These are phyloP conservation scores for Drosophila nr. fundita DNA, from an alignment of 2,888 invertebrate genomes.

Conservation along the genomic window DNA sequence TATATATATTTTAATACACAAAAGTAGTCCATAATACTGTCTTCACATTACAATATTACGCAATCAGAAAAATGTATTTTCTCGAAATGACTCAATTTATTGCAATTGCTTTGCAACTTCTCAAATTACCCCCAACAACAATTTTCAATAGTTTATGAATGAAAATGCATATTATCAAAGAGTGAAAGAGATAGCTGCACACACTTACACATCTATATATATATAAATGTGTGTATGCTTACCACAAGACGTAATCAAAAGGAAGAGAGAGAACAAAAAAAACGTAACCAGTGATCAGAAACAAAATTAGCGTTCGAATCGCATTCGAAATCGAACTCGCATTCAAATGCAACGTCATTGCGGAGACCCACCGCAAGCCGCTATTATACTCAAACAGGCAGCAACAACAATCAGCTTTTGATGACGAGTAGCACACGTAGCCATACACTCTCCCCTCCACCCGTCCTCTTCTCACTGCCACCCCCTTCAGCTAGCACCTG, in stretches of 20 bases:
- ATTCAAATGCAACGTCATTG: slow-evolving; percentile 75
- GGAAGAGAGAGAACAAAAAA: slow-evolving; percentile 10
- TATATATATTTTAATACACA: neutral
- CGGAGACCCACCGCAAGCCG: slow-evolving; percentile 74
- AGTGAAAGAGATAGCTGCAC: neutral
- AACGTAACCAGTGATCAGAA: slow-evolving; percentile 48
- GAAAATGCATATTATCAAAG: slow-evolving; percentile 29
- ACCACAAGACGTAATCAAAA: slow-evolving; percentile 16
- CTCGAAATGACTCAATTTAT: neutral
- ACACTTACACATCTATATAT: neutral
- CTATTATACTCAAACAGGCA: slow-evolving; percentile 73
- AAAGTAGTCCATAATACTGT: neutral
- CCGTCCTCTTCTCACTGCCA: neutral
- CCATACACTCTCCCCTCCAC: slow-evolving; percentile 17
- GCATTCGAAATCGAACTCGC: slow-evolving; percentile 58
- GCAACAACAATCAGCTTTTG: slow-evolving; percentile 51
- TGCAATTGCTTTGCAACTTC: neutral
- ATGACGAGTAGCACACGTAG: slow-evolving; percentile 57
- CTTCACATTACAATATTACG: neutral
- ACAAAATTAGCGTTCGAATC: slow-evolving; percentile 71
- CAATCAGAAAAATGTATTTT: neutral
- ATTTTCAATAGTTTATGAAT: slow-evolving; percentile 51
- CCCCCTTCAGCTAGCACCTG: slow-evolving; percentile 55
- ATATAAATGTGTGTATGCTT: neutral
- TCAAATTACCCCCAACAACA: neutral